Conservation (phyloP, 2,797 vertebrate species). For the Schizopygopsis malacanthus region DNA sequence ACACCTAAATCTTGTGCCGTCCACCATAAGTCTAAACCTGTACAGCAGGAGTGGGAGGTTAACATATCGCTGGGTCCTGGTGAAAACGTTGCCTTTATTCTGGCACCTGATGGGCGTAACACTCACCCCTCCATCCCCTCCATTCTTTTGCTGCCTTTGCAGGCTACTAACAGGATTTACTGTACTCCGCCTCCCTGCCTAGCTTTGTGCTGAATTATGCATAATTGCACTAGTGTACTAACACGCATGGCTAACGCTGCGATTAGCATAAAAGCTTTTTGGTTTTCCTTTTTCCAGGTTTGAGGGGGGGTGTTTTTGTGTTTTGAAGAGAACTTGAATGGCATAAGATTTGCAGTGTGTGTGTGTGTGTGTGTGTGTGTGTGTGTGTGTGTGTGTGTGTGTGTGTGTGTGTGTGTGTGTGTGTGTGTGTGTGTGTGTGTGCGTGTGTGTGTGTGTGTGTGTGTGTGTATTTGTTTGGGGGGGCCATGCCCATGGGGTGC, state of each 20-base stretch:
- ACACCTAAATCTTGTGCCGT: not conserved
- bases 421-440: conserved; percentile 42
- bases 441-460: conserved; percentile 15
- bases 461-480: not conserved
- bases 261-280: conserved; percentile 81
- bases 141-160: conserved; percentile 7
- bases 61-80: conserved; percentile 17
- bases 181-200: conserved; percentile 60
- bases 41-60: conserved; percentile 27
- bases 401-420: conserved; percentile 17
- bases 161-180: conserved; percentile 63
- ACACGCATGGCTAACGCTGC: conserved; percentile 68
- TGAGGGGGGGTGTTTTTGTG: conserved; percentile 14
- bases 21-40: not conserved
- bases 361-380: conserved; percentile 43
- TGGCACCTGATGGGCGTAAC: conserved; percentile 27
- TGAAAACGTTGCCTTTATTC: conserved; percentile 31
- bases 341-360: conserved; percentile 57
- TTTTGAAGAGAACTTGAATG: conserved; percentile 55
- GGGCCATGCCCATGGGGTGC: conserved; percentile 31
- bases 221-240: conserved; percentile 71
- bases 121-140: not conserved
- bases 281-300: conserved; percentile 59
- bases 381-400: conserved; percentile 2
- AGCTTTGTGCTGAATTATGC: conserved; percentile 75